These are phyloP conservation scores for Ivindomyrus marchei DNA, from an alignment of 2,113 vertebrate species.

Conservation along the genomic window DNA sequence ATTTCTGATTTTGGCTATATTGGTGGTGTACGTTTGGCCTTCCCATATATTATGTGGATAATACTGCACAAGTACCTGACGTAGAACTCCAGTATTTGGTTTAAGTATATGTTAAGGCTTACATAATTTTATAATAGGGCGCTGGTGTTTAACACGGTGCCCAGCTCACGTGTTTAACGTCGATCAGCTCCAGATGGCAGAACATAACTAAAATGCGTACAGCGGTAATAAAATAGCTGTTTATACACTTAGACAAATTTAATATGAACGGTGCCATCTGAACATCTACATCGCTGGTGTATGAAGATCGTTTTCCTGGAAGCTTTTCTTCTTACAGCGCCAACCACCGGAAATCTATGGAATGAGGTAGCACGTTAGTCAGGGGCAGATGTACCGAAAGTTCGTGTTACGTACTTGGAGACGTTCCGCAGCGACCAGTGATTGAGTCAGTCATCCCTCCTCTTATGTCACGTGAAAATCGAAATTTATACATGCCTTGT, in stretches of 20 bases:
- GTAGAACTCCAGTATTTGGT: background rate
- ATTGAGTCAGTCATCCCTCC: constrained; percentile 25
- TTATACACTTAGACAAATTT: background rate
- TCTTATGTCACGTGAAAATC: constrained; percentile 44
- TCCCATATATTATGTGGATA: background rate
- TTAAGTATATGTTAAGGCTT: background rate
- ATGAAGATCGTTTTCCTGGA: background rate
- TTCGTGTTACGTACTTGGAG: background rate
- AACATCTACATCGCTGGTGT: background rate
- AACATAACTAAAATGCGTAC: background rate
- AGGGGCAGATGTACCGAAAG: background rate
- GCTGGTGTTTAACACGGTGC: background rate
- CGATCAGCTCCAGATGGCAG: background rate
- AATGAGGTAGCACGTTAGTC: background rate
- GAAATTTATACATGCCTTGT: constrained; percentile 30
- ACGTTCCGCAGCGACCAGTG: constrained; percentile 18
- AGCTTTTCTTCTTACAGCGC: background rate
- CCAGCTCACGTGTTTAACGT: background rate
- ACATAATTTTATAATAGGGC: background rate
- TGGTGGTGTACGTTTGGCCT: background rate
- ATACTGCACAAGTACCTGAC: background rate
- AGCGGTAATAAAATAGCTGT: background rate
- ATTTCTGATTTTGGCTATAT: background rate
- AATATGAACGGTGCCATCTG: background rate
- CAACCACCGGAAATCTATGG: background rate